These are phyloP conservation scores for Mormyrus proboscirostris DNA, from an alignment of 2,797 vertebrate species.

Conservation along the genomic window DNA sequence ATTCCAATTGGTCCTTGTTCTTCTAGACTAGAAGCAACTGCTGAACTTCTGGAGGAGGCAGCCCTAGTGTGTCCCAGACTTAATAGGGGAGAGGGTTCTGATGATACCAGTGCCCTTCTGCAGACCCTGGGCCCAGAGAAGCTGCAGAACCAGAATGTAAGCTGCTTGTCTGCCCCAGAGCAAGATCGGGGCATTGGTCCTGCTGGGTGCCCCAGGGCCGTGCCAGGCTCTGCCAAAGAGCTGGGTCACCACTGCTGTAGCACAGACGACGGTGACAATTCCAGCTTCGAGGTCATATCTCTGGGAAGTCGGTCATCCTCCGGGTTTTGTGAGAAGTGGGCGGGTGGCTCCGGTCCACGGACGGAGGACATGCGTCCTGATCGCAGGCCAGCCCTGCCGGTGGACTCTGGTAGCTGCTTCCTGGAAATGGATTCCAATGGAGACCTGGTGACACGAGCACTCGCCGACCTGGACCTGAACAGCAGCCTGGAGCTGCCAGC, in stretches of 20 bases:
- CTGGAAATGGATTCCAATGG: slow-evolving; percentile 59
- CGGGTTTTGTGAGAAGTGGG: slow-evolving; percentile 64
- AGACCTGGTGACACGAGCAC: slow-evolving; percentile 53
- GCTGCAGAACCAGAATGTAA: slow-evolving; percentile 39
- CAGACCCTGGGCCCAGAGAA: slow-evolving; percentile 59
- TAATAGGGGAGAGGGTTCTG: slow-evolving; percentile 35
- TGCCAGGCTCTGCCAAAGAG: background rate
- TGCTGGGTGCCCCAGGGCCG: background rate
- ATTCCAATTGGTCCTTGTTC: background rate
- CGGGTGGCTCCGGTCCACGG: slow-evolving; percentile 44
- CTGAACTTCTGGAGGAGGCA: slow-evolving; percentile 53
- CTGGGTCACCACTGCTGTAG: slow-evolving; percentile 27
- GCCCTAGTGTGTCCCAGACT: slow-evolving; percentile 36
- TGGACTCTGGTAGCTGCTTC: slow-evolving; percentile 56
- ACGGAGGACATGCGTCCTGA: slow-evolving; percentile 35
- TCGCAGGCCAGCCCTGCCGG: slow-evolving; percentile 11
- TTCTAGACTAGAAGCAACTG: slow-evolving; percentile 53
- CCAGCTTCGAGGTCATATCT: slow-evolving; percentile 63
- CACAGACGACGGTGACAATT: slow-evolving; percentile 43
- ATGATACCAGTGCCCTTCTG: slow-evolving; percentile 57
- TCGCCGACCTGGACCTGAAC: slow-evolving; percentile 56
- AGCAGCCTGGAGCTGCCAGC: slow-evolving; percentile 38
- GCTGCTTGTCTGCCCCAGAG: slow-evolving; percentile 23
- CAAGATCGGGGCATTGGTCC: slow-evolving; percentile 20
- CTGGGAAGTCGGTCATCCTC: slow-evolving; percentile 64